Evolutionary conservation across 2,797 vertebrate species (phyloP).

Genomic region (Myoxocephalus aenaeus): DNA sequence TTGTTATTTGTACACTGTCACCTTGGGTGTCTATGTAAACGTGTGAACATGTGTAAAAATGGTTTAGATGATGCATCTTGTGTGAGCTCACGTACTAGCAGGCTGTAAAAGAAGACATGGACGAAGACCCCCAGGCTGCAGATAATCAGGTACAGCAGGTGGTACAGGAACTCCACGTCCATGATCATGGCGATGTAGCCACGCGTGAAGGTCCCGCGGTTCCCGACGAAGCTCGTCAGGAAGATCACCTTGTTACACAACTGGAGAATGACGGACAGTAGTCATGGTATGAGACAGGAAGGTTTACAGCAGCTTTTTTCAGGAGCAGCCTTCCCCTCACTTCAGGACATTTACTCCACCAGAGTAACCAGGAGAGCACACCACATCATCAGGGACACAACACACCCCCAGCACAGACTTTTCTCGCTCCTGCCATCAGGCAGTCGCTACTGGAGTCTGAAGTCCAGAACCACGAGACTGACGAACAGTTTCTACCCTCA

Average conservation of each 20-base stretch:
- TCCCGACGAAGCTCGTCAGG: slow-evolving; percentile 97
- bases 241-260: slow-evolving; percentile 98
- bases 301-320: not conserved
- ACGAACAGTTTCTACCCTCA: too few species aligned
- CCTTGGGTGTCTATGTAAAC: not conserved
- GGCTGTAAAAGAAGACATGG: slow-evolving; percentile 99
- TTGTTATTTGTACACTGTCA: not conserved
- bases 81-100: slow-evolving; percentile 87
- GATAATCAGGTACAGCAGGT: slow-evolving; percentile 95
- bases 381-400: too few species aligned
- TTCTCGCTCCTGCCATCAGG: too few species aligned
- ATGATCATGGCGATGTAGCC: slow-evolving; percentile 96
- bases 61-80: not conserved
- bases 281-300: not conserved
- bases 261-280: slow-evolving; percentile 72
- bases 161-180: slow-evolving; percentile 98
- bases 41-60: not conserved
- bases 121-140: slow-evolving; percentile 95
- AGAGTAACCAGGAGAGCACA: too few species aligned
- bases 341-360: too few species aligned
- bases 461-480: too few species aligned
- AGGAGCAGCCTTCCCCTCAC: too few species aligned
- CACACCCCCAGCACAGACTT: too few species aligned
- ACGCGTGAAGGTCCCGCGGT: slow-evolving; percentile 95
- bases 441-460: too few species aligned